phyloP scores from a whole-genome alignment of 1,140 invertebrate genomes.

The Chironomus striatipennis region DNA sequence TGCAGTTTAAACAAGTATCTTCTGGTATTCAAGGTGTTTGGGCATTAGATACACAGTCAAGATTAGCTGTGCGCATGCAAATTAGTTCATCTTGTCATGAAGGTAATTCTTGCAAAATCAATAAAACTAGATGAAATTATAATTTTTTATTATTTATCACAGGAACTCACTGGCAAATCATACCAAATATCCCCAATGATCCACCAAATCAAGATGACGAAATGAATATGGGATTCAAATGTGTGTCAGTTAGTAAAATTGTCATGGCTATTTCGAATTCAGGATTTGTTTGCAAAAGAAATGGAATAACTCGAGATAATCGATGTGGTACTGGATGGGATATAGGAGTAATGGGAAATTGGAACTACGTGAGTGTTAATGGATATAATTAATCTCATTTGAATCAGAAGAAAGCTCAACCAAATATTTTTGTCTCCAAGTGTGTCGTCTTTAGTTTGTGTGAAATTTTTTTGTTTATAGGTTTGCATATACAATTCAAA shows the following conservation, averaged over 20 bases:
- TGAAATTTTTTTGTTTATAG: too few species aligned
- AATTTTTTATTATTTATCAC: background rate
- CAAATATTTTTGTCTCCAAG: too few species aligned
- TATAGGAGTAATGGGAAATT: slow-evolving; percentile 56
- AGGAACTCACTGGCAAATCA: slow-evolving; percentile 57
- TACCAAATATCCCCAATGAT: slow-evolving; percentile 48
- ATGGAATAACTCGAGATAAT: slow-evolving; percentile 57
- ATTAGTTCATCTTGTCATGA: slow-evolving; percentile 60
- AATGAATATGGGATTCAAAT: slow-evolving; percentile 46
- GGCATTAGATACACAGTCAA: slow-evolving; percentile 53
- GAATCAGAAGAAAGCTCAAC: background rate
- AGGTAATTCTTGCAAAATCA: slow-evolving; percentile 32
- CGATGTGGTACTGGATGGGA: slow-evolving; percentile 68
- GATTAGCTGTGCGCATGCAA: slow-evolving; percentile 57
- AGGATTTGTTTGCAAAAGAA: slow-evolving; percentile 61
- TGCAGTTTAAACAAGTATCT: slow-evolving; percentile 66
- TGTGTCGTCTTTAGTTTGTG: too few species aligned
- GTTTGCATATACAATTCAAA: too few species aligned
- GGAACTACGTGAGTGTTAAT: slow-evolving; percentile 38
- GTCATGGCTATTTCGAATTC: slow-evolving; percentile 65
- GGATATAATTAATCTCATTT: background rate
- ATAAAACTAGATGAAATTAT: too few species aligned
- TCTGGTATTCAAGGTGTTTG: slow-evolving; percentile 61
- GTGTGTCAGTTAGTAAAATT: slow-evolving; percentile 53
- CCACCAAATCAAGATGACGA: slow-evolving; percentile 47